These are phyloP conservation scores for Stratiomys singularior DNA, from an alignment of 2,888 invertebrate genomes.

Conservation along the genomic window DNA sequence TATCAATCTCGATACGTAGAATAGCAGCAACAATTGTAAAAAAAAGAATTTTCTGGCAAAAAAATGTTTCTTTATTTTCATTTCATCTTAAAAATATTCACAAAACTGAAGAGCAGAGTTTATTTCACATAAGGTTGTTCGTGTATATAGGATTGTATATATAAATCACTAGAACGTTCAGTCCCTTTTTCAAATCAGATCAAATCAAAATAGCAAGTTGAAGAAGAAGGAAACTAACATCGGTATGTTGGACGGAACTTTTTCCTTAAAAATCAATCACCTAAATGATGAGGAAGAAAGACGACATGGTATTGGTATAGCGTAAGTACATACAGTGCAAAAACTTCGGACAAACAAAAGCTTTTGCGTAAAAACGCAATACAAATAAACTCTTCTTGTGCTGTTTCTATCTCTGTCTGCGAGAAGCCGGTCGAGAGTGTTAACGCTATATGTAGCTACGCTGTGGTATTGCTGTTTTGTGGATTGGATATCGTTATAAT, in stretches of 20 bases:
- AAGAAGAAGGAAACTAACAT: background rate
- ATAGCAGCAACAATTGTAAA: no score
- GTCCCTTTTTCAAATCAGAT: background rate
- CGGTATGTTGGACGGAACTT: background rate
- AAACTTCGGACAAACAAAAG: no score
- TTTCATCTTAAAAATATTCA: conserved; percentile 14
- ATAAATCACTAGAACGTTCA: conserved; percentile 27
- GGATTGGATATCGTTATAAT: no score
- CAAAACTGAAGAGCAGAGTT: conserved; percentile 31
- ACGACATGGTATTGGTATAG: background rate
- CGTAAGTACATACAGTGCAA: no score
- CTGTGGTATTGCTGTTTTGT: no score
- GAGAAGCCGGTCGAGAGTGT: no score
- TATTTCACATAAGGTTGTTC: conserved; percentile 25
- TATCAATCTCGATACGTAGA: no score
- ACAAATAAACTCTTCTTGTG: no score
- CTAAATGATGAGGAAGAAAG: background rate
- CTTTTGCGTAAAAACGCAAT: no score
- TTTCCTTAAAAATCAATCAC: background rate
- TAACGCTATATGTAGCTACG: no score
- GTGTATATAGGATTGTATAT: conserved; percentile 24
- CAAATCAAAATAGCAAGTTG: background rate
- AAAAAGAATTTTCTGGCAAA: conserved; percentile 14
- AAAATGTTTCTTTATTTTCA: conserved; percentile 17
- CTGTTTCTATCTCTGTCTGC: no score